Evolutionary conservation across 2,113 vertebrate genomes (phyloP).

Genomic region (Rhinopomastus cyanomelas): DNA sequence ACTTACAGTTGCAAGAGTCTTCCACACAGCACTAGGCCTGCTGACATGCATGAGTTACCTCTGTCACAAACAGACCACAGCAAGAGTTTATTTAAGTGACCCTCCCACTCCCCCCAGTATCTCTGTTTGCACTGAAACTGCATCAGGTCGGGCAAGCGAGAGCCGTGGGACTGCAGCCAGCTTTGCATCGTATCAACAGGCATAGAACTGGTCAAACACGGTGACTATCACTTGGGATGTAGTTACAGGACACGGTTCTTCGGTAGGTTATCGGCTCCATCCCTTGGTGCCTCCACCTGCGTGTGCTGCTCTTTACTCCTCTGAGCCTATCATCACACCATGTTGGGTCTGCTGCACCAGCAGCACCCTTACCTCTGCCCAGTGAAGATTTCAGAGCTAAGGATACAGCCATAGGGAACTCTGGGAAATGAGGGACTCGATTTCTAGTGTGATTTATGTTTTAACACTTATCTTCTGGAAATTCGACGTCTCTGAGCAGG

Average conservation of each 20-base stretch:
- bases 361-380: not conserved
- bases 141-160: constrained; percentile 1
- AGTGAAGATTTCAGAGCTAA: not conserved
- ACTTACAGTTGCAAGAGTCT: constrained; percentile 83
- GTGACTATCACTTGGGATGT: not conserved
- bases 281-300: not conserved
- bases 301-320: accelerated
- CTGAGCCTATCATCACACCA: not conserved
- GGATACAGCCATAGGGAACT: not conserved
- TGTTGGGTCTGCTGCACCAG: not conserved
- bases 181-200: not conserved
- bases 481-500: not conserved
- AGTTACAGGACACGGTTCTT: not conserved
- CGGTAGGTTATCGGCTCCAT: not conserved
- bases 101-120: not conserved
- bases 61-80: constrained; percentile 82
- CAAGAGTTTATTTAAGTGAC: constrained; percentile 68
- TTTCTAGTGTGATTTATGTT: not conserved
- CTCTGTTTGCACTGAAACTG: constrained; percentile 54
- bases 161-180: constrained; percentile 17
- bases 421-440: not conserved
- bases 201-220: accelerated
- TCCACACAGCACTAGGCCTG: constrained; percentile 82
- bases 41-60: constrained; percentile 80
- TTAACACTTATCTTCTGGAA: not conserved